Base-by-base conservation (phyloP, 2,888 invertebrate species). In the Lysandra coridon region DNA sequence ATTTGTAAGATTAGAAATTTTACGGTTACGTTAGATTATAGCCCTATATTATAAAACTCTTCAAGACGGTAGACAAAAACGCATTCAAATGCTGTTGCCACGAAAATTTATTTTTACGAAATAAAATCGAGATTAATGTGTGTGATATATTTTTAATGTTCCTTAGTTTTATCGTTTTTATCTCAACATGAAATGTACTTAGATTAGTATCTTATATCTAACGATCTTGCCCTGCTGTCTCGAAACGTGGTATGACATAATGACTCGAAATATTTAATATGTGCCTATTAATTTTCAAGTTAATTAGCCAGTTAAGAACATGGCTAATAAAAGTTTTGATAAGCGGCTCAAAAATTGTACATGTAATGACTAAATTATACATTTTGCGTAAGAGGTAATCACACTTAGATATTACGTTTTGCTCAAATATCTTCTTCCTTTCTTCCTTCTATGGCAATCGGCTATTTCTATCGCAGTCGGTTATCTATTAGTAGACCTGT, bases 121-220 rank as follows among this genome's bases (percentile, higher is more conserved):
- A 69, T 69, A 4, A 64, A 30, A 69, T 33, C 5, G 33, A 69
- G 69, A 69, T 69, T 69, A 69, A 69, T 69, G 69, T 69, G 17
- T 69, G 69, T 69, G 69, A 69, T 69, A 69, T 37, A 69, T 69
- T 33, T 23, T 69, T 69, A 69, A 69, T 33, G 69, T 69, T 33
- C 33, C 33, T 30, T 14, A 0, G 64, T 14, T 69, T 64, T 69
- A 69, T 69, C 33, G 69, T 14, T 69, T 17, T 33, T 12, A 64
- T 64, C 64, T 64, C 64, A 33, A 69, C 33, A 14, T 69, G 23
- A 64, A 64, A 64, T 64, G 64, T 64, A 30, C 33, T 33, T 14
- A 17, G 69, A 37, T 69, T 2, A 69, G 14, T 10, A 69, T 69
- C 69, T 69, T 69, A 1, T 64, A 23, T 69, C 69, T 14, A 14